These are phyloP conservation scores for Prinia subflava DNA, from an alignment of 2,113 vertebrate genomes.

Conservation along the genomic window DNA sequence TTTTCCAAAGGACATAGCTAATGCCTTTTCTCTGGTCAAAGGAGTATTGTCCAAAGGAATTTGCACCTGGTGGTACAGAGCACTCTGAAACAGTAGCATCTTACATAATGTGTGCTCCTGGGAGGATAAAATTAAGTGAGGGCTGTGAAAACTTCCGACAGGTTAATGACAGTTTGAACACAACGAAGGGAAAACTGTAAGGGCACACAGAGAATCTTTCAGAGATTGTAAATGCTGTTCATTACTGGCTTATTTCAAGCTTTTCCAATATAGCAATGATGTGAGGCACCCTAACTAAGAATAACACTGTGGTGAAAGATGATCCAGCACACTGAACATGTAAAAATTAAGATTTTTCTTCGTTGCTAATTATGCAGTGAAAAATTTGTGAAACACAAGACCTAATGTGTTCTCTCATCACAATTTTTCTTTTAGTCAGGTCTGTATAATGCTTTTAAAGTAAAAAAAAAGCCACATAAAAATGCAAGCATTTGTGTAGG, in stretches of 20 bases:
- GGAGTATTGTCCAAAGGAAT: background rate
- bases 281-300: background rate
- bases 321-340: background rate
- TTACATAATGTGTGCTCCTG: background rate
- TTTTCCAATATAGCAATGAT: background rate
- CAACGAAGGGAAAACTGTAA: background rate
- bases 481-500: background rate
- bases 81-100: background rate
- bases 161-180: background rate
- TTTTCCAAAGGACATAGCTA: background rate
- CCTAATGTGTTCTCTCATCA: background rate
- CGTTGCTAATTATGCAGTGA: background rate
- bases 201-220: background rate
- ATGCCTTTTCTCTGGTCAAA: background rate
- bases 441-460: background rate
- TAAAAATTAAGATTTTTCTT: background rate
- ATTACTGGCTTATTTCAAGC: background rate
- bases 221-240: background rate
- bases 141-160: background rate
- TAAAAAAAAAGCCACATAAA: background rate
- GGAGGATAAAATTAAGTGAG: background rate
- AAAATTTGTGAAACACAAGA: background rate
- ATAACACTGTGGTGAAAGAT: background rate
- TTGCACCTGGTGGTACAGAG: background rate
- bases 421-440: background rate